Base-by-base conservation (phyloP, 2,888 invertebrate genomes). In the Xanthostigma xanthostigma region DNA sequence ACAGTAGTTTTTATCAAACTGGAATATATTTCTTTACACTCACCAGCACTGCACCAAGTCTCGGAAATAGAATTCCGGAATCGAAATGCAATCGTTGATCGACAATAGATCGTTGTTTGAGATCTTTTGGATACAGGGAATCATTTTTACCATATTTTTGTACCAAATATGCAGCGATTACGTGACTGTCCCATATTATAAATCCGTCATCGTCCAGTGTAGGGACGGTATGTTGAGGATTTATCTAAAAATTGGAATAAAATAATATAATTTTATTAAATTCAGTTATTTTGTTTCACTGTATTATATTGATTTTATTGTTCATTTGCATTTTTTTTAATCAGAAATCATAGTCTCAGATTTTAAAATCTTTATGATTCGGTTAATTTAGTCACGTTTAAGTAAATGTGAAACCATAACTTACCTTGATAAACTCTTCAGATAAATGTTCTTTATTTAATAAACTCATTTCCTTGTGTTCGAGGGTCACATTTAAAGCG, bases 201-300 rank as follows among this genome's bases (percentile, higher is more conserved):
- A 71, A 73, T 41, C 74, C 76, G 41, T 71, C 68, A 49, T 72
- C 73, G 56, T 74, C 70, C 37, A 79, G 62, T 11, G 74, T 71
- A 8, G 79, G 79, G 40, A 79, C 61, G 34, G 73, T 71, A 57
- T 73, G 75, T 54, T 72, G 69, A 0, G 76, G 75, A 60, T 76
- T 77, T 2, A 74, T 56, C 76, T 78, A 58, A 8, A 69, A 63
- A 41, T 56, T 57, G 41, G 37, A 51, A n/a, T n/a, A n/a, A n/a
- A n/a, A n/a, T n/a, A n/a, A n/a, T n/a, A 35, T 11, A 39, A 39
- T 17, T 2, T 17, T 17, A 17, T 17, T 17, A 17, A 17, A 17
- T 17, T 17, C 17, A 17, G 2, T 17, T 17, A 17, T 2, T 17
- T 17, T 17, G 1, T 39, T 38, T 12, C n/a, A 13, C 9, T 9